Base-by-base conservation (phyloP, 2,888 invertebrate species). In the Epiblema foenella region DNA sequence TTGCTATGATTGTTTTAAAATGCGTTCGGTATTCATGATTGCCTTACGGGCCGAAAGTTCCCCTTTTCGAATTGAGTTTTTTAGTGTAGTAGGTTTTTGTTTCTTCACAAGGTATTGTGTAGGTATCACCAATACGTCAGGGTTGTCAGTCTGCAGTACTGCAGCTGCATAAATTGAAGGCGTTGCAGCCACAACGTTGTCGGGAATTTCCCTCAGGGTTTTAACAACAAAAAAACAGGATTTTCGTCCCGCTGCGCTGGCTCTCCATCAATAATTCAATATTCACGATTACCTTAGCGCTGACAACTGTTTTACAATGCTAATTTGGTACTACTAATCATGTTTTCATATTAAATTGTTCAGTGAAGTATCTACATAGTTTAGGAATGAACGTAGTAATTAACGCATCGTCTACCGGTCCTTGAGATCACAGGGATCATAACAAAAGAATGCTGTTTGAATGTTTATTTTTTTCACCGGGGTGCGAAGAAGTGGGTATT, bases 131-230 rank as follows among this genome's bases (percentile, higher is more conserved):
- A 80, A 83, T 84, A 85, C 84, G 87, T 89, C 87, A 87, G 89
- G 86, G 86, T 85, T 89, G 87, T 86, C 89, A 87, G 83, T 80
- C 85, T 80, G 85, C 86, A 87, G 85, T 24, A 46, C 15, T 87
- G 85, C 87, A 81, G 85, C 80, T 86, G 90, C 88, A 91, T 90
- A 91, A 91, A 91, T 91, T 89, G 89, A 89, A 86, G 87, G 87
- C 88, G 90, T 88, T 86, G 83, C 83, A 85, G 79, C 83, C 83
- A 83, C 87, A 85, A 83, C 83, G 85, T 80, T 82, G 86, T 80
- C 80, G 83, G 85, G 82, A 87, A 90, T 91, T 91, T 91, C 91
- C 91, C 91, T 87, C 79, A 87, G 91, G 90, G 81, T 82, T 90
- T 87, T 87, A n/a, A n/a, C 83, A 84, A 81, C 83, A 82, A 85